Conservation (phyloP, 2,113 vertebrate genomes). For the Tetraodon nigroviridis region DNA sequence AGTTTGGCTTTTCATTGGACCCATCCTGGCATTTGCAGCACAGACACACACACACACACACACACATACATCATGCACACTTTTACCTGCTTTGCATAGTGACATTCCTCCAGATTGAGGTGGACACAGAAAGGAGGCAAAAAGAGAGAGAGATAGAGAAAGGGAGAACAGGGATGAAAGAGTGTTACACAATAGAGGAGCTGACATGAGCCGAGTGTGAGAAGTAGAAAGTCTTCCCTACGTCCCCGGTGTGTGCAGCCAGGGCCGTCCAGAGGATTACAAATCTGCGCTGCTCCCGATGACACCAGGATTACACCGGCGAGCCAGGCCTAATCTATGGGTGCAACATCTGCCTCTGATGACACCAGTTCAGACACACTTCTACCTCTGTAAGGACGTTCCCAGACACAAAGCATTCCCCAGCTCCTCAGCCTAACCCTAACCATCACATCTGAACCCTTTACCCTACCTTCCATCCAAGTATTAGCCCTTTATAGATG, state of each 20-base stretch:
- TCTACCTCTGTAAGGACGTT: too few species aligned
- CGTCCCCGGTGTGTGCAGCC: conserved; percentile 40
- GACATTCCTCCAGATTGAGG: conserved; percentile 32
- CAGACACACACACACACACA: conserved; percentile 28
- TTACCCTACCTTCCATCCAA: too few species aligned
- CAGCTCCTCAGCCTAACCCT: too few species aligned
- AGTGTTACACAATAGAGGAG: conserved; percentile 53
- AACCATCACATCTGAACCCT: too few species aligned
- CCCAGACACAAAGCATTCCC: too few species aligned
- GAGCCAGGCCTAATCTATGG: conserved; percentile 60
- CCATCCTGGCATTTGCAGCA: conserved; percentile 55
- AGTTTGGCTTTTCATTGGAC: conserved; percentile 46
- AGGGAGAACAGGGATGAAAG: conserved; percentile 37
- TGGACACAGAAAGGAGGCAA: conserved; percentile 23
- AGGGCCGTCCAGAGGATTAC: conserved; percentile 61
- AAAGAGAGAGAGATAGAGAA: conserved; percentile 15
- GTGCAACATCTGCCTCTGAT: conserved; percentile 64
- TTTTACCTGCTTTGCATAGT: conserved; percentile 20
- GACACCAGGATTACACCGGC: conserved; percentile 67
- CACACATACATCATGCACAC: too few species aligned
- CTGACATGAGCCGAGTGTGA: conserved; percentile 31
- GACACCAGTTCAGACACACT: conserved; percentile 6
- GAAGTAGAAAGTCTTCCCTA: conserved; percentile 9
- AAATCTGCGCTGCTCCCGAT: conserved; percentile 61
- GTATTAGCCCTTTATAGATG: too few species aligned